Conservation (phyloP, 1,140 invertebrate genomes). For the Arion vulgaris region DNA sequence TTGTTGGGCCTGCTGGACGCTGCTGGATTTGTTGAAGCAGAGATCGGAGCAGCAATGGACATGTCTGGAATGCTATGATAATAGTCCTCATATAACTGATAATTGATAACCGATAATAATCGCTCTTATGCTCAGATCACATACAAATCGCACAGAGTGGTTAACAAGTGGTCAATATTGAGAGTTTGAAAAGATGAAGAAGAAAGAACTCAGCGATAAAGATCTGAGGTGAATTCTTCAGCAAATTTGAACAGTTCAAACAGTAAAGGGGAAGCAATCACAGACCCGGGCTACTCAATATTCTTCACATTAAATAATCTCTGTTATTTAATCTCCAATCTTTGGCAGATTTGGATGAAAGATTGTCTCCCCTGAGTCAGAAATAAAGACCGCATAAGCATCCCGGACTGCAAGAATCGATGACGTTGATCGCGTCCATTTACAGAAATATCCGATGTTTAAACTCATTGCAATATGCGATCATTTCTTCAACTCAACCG, state of each 20-base stretch:
- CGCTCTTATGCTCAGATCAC: too few species aligned
- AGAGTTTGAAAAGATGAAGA: too few species aligned
- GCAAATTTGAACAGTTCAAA: background rate
- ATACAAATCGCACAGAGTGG: too few species aligned
- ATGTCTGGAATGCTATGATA: too few species aligned
- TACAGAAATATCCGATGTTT: background rate
- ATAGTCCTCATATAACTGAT: too few species aligned
- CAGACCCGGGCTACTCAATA: background rate
- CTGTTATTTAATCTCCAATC: background rate
- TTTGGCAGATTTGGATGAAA: background rate
- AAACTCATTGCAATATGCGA: background rate
- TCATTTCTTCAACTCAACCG: background rate
- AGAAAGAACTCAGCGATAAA: too few species aligned
- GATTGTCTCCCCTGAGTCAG: background rate
- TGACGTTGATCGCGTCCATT: background rate
- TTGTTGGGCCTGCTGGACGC: too few species aligned
- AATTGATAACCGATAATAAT: too few species aligned
- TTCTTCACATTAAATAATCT: background rate
- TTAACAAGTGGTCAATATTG: too few species aligned
- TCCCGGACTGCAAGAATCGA: background rate
- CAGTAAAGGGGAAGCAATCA: background rate
- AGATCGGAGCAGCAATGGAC: too few species aligned
- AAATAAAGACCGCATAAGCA: background rate
- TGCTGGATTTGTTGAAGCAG: too few species aligned
- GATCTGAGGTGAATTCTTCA: too few species aligned